Base-by-base conservation (phyloP, 1,140 invertebrate genomes). In the Vollenhovia emeryi region DNA sequence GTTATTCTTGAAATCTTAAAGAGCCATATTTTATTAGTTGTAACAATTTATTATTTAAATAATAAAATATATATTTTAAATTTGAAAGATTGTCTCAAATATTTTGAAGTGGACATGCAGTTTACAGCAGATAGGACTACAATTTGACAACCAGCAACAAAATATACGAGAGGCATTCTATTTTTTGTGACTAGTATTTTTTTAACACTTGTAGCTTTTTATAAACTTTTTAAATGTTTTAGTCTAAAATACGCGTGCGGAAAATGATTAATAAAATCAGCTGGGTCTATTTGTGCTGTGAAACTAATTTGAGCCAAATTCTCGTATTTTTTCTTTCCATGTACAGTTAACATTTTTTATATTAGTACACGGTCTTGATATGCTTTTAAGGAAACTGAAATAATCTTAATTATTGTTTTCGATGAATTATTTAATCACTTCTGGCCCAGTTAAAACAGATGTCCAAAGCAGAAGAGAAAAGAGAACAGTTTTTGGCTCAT, bases 121-220 rank as follows among this genome's bases (percentile, higher is more conserved):
- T 48, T 75, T 91, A 91, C 85, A 86, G 85, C 82, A 83, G 89
- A 86, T 88, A 85, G 88, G 86, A 89, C 74, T 84, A n/a, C 69
- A 91, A 88, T 85, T 79, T 86, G 64, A 85, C 88, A 89, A 68
- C 43, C 84, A 86, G 79, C 75, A 68, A 90, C 86, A 89, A 86
- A 73, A 80, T 90, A 92, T 91, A 91, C 73, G 76, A 93, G 92
- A 93, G 89, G 89, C 89, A 93, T 93, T 93, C 88, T 93, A 93
- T 94, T 93, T 94, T 94, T 92, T 88, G 91, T 93, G 92, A 94
- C 92, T 89, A 92, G 89, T 93, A 94, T 94, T 93, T 93, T 93
- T 93, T 93, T 92, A 94, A 91, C 80, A 87, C 84, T 87, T 73
- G 90, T 93, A 93, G 90, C 93, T 92, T 93, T 93, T 93, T 93